phyloP scores from a whole-genome alignment of 2,797 vertebrate genomes.

The Enteromius radiatus region DNA sequence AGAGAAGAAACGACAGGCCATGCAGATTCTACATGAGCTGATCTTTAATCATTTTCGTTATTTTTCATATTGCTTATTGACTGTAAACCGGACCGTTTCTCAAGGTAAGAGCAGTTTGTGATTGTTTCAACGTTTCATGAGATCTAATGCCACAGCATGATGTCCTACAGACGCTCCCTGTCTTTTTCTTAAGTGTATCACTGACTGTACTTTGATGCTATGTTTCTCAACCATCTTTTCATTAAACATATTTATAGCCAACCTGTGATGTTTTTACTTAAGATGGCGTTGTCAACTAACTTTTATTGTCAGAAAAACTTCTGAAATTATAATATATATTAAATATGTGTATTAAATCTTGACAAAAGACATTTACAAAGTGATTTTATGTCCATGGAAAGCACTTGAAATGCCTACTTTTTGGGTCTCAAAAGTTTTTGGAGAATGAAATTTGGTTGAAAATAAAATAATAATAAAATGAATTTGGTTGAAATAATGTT shows the following conservation, averaged over 20 bases:
- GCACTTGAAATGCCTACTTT: too few species aligned
- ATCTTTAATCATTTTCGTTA: not conserved
- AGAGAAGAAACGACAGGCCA: not conserved
- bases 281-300: not conserved
- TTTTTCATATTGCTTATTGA: not conserved
- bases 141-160: conserved; percentile 17
- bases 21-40: not conserved
- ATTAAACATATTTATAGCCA: conserved; percentile 55
- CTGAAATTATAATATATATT: not conserved
- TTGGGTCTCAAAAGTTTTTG: too few species aligned
- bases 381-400: too few species aligned
- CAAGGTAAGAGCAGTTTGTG: not conserved
- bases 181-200: conserved; percentile 42
- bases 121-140: not conserved
- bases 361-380: too few species aligned
- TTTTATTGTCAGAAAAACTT: not conserved
- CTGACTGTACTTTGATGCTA: conserved; percentile 54
- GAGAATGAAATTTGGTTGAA: too few species aligned
- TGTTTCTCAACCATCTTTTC: conserved; percentile 54
- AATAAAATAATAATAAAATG: too few species aligned
- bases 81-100: not conserved
- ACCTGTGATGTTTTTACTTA: conserved; percentile 11
- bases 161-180: conserved; percentile 5
- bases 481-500: too few species aligned
- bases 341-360: too few species aligned